Evolutionary conservation across 2,797 vertebrate species (phyloP), one percentile per base, ranked within the genome.

Genomic region (Scarus forsteni): DNA sequence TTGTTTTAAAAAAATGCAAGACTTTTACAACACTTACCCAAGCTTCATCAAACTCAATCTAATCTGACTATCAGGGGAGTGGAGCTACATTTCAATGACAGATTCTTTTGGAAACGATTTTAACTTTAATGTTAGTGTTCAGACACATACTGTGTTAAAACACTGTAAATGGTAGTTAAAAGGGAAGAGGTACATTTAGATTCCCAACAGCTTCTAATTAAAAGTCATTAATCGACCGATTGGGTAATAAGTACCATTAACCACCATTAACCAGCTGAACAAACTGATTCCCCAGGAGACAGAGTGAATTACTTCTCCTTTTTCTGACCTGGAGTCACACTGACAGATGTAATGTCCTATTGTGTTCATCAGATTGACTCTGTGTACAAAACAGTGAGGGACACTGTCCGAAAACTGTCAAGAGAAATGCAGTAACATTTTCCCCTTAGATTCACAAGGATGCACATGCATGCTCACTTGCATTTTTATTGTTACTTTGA

Each of bases 361-460:
- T 59, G 4, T 19, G 42, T 67, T 79, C 66, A 67, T 79, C 63
- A 77, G 48, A 73, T 62, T 69, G 66, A 13, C 66, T 75, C 40
- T 64, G 36, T 62, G 55, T 18, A 56, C 50, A 57, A 34, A 69
- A 70, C 18, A 59, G 56, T 42, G 27, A 57, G 46, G 35, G 66
- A 46, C 15, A 40, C 10, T 70, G 70, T 68, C 52, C 0, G 1
- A 45, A 73, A 80, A 48, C 53, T 40, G 65, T 78, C 65, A 68
- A 74, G 62, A 77, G 56, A 70, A 87, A 85, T 8, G 40, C 61
- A 45, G 14, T 36, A 34, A 49, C 51, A 72, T 73, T 77, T 83
- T 62, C 39, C 51, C 18, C 57, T 77, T 75, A 63, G 54, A 77
- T 72, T 66, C 73, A 78, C 65, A 63, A 50, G 54, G 70, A 77